Base-by-base conservation (phyloP, 2,113 vertebrate genomes). In the Danionella cerebrum region DNA sequence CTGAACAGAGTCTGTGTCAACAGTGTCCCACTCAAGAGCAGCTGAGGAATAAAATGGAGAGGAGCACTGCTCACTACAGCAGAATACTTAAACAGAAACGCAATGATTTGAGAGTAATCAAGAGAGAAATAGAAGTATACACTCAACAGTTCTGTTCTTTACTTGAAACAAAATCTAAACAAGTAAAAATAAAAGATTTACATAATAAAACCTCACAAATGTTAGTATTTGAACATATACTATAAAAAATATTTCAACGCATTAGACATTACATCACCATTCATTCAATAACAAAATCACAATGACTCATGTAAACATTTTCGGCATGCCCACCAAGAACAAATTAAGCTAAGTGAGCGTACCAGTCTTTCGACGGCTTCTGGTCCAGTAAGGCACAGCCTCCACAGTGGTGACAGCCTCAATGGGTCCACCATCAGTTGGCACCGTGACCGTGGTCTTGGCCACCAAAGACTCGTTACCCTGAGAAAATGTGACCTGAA, bases 351-450 rank as follows among this genome's bases (percentile, higher is more conserved):
- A 21, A 41, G 3, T 14, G 25, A 54, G 41, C 78, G 50, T 19
- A 97, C 96, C 91, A 1, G 93, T 92, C 83, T 84, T 93, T 79
- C 91, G 90, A 21, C 79, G 88, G 76, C 86, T 95, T 71, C 88
- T 91, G 9, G 85, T 89, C 80, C 87, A 88, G 0, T 84, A 92
- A 0, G 96, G 95, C 68, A 97, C 75, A 0, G 93, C 87, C 76
- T 98, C 93, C 67, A 99, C 94, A 45, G 94, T 98, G 1, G 96
- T 93, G 18, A 97, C 76, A 0, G 96, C 94, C 78, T 98, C 95
- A 19, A 98, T 94, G 2, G 93, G 90, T 10, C 96, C 95, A 2
- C 96, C 96, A 58, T 93, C 83, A 0, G 53, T 81, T 29, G 95
- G 93, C 24, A 99, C 92, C 6, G 86, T 97, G 64, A 99, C 78